Conservation (phyloP, 2,113 vertebrate genomes). For the Lamprotornis superbus region DNA sequence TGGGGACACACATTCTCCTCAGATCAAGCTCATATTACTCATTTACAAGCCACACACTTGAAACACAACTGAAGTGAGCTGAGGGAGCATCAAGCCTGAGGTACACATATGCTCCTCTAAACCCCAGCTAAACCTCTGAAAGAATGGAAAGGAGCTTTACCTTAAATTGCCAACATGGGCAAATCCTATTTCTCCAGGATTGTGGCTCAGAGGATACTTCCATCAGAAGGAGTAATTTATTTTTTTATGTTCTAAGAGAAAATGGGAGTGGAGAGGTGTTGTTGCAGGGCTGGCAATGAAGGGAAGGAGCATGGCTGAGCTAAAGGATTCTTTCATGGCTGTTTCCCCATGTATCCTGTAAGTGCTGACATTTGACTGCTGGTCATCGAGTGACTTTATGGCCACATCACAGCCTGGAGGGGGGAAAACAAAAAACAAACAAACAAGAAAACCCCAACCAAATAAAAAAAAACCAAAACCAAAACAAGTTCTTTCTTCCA, state of each 20-base stretch:
- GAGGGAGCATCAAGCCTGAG: background rate
- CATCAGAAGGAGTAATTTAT: background rate
- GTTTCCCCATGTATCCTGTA: background rate
- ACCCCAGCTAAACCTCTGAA: background rate
- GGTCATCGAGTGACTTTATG: background rate
- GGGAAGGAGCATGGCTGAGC: background rate
- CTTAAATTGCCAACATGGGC: background rate
- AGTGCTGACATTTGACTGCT: background rate
- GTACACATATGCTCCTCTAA: background rate
- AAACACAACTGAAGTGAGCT: background rate
- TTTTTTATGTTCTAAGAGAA: background rate
- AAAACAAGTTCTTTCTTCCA: background rate
- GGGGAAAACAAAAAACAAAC: background rate
- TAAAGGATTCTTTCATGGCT: background rate
- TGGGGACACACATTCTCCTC: background rate
- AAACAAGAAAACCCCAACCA: background rate
- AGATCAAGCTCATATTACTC: background rate
- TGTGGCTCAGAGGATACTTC: background rate
- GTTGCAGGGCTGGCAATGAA: background rate
- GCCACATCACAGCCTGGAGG: background rate
- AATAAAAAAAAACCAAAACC: background rate
- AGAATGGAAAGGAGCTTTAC: background rate
- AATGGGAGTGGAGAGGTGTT: background rate
- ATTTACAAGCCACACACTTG: background rate
- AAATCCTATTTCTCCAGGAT: background rate